phyloP scores from a whole-genome alignment of 92 coral and sea anemone species.

The Pocillopora grandis region DNA sequence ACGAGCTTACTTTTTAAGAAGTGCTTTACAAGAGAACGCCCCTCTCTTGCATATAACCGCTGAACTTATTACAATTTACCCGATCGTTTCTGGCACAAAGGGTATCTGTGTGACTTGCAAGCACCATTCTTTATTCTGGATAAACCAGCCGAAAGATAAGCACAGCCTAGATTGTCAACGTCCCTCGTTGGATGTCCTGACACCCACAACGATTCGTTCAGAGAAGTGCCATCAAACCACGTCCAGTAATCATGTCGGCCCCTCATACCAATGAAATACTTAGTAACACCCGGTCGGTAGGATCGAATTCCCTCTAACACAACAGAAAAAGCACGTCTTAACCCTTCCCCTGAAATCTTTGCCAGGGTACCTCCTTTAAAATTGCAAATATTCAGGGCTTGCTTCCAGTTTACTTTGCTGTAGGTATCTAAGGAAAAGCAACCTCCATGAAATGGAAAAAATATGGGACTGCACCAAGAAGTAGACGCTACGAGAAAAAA shows the following conservation, averaged over 20 bases:
- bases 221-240: conserved; percentile 6
- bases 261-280: no score
- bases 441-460: conserved; percentile 32
- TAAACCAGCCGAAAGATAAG: conserved; percentile 4
- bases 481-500: not conserved
- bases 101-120: not conserved
- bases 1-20: no score
- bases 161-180: conserved; percentile 8
- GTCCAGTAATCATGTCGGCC: not conserved
- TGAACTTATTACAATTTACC: not conserved
- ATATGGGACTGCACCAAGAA: conserved; percentile 4
- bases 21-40: no score
- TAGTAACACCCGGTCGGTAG: no score
- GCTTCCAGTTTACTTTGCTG: not conserved
- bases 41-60: no score
- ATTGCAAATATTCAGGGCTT: conserved; percentile 2
- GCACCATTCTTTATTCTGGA: not conserved
- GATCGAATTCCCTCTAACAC: conserved; percentile 13
- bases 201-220: not conserved
- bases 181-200: not conserved
- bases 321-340: conserved; percentile 23
- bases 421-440: conserved; percentile 12
- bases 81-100: conserved; percentile 4
- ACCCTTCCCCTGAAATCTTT: conserved; percentile 25
- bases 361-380: conserved; percentile 28